Base-by-base conservation (phyloP, 2,888 invertebrate species). In the Melikaiella ostensackeni region DNA sequence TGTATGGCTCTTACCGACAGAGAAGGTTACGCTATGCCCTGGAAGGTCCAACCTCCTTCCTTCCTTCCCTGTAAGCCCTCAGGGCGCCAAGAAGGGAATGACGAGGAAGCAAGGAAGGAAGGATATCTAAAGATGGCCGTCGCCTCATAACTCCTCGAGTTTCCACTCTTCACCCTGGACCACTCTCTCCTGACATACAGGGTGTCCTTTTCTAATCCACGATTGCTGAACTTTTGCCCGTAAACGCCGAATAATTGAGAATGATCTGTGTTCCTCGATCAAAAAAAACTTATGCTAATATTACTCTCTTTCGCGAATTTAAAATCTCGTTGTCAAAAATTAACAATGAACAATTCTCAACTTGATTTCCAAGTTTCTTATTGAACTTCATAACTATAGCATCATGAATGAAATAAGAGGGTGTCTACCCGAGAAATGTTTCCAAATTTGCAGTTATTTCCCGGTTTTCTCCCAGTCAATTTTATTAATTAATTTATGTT, bases 1-100 rank as follows among this genome's bases (percentile, higher is more conserved):
- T 87, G 87, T 87, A 88, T 87, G 86, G 87, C 84, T 84, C 86
- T 86, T 82, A 77, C 79, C 84, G 86, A 85, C 83, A 81, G 77
- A 83, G 80, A 80, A 83, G 77, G 86, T 83, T 85, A 82, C 74
- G 82, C 81, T 76, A 82, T 81, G 83, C 74, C 77, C 74, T 74
- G n/a, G 50, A 50, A 50, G 76, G 75, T 82, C 84, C 83, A 81
- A 83, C 81, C 83, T 83, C 83, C 85, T 84, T 82, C 77, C 50
- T 50, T 50, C 79, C 50, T 50, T 50, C 50, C 82, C 30, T 78
- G 55, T 63, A 66, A 82, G 82, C 81, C 83, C 79, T 74, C 79
- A 75, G 77, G 77, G 74, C 55, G 33, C 59, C 55, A n/a, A 73
- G 78, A 74, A 62, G 74, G 61, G 73, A 42, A 42, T 64, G 24